phyloP scores from a whole-genome alignment of 2,113 vertebrate genomes.

The Scartelaos histophorus region DNA sequence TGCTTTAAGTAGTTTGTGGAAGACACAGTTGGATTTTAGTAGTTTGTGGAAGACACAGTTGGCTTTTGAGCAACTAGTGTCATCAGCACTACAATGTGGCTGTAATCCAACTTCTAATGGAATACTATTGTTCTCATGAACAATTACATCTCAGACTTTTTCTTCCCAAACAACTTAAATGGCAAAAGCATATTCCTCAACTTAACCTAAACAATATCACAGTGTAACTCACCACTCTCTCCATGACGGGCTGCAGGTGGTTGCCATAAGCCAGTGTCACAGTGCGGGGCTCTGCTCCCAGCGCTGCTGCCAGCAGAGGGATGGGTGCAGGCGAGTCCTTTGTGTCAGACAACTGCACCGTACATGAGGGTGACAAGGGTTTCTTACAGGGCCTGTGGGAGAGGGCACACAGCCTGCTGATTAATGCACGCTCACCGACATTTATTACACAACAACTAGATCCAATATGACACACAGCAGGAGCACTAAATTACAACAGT shows the following conservation, averaged over 20 bases:
- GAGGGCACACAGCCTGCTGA: neutral
- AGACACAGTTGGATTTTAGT: no score
- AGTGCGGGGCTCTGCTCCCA: slow-evolving; percentile 79
- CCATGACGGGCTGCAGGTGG: slow-evolving; percentile 89
- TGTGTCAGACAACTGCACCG: slow-evolving; percentile 89
- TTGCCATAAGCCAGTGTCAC: slow-evolving; percentile 89
- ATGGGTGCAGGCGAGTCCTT: slow-evolving; percentile 85
- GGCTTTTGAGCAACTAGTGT: no score
- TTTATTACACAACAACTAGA: slow-evolving; percentile 4
- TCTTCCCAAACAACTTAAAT: neutral
- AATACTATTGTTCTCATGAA: neutral
- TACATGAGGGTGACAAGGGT: slow-evolving; percentile 86
- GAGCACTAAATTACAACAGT: neutral
- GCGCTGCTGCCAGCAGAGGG: slow-evolving; percentile 85
- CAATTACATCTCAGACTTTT: neutral
- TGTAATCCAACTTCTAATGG: neutral
- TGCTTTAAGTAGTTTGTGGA: no score
- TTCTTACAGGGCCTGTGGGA: slow-evolving; percentile 90
- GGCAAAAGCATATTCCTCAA: neutral
- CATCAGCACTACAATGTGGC: neutral
- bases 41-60: no score
- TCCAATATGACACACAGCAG: neutral
- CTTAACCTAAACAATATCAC: neutral
- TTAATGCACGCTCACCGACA: neutral
- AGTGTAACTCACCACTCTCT: slow-evolving; percentile 83